Base-by-base conservation (phyloP, 2,797 vertebrate genomes). In the Spondyliosoma cantharus region DNA sequence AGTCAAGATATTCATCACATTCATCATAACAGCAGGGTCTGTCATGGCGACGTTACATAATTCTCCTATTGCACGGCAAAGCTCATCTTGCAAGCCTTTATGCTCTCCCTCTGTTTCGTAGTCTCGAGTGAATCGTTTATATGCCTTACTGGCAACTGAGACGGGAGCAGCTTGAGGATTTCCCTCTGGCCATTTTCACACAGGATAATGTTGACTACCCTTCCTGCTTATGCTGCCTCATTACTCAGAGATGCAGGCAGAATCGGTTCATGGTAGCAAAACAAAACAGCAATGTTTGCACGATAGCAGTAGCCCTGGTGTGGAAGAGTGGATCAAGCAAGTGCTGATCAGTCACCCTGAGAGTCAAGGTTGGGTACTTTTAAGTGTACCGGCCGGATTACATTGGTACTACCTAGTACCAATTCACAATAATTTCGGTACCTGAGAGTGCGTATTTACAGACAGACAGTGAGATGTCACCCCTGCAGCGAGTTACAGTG, bases 151-250 rank as follows among this genome's bases (percentile, higher is more conserved):
- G 56, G 71, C 68, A 71, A 29, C 64, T 62, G 67, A 84, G 60
- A 71, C 48, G 17, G 45, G 19, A 56, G 78, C 57, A 68, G 77
- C 81, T 83, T 20, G 48, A 80, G 59, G 81, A 67, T 60, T 88
- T 87, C 72, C 70, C 81, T 53, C 56, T 57, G 84, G 84, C 62
- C 68, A 58, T 76, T 85, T 88, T 62, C n/a, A 9, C 73, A 65
- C 64, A 57, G 65, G 25, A 76, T 83, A 78, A 80, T 60, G 52
- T 56, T 43, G 11, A 59, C 75, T 76, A 73, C 67, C 53, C 59
- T 76, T 68, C 50, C 61, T 69, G 70, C 37, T 79, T 59, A 43
- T 73, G 67, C 63, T 71, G 60, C 45, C 71, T 65, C 29, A 9
- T 61, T 53, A 19, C 61, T 78, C 61, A 8, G 49, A 50, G 32